Conservation (phyloP, 2,888 invertebrate species). For the Tenthredo amoena region DNA sequence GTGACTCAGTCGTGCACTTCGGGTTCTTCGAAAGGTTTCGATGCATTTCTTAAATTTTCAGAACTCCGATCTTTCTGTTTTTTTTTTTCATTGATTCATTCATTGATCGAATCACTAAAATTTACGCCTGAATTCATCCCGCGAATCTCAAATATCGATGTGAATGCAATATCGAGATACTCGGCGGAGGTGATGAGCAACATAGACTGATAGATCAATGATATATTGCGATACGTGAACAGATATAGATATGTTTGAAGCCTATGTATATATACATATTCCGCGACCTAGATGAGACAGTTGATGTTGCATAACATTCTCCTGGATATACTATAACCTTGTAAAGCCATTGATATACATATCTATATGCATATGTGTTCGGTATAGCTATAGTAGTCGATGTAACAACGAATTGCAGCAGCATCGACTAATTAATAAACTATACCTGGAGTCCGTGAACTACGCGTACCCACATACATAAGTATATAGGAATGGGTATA, state of each 20-base stretch:
- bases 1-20: no score
- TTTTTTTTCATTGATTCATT: no score
- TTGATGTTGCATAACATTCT: constrained; percentile 47
- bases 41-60: no score
- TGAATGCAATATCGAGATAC: not conserved
- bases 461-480: not conserved
- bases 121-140: no score
- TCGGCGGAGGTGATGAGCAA: not conserved
- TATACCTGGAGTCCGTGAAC: not conserved
- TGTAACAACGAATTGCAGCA: not conserved
- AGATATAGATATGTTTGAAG: not conserved
- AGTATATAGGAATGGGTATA: not conserved
- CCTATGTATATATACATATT: not conserved
- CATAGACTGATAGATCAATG: not conserved
- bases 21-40: no score
- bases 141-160: no score
- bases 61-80: no score
- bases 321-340: constrained; percentile 32
- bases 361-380: not conserved
- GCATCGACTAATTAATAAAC: not conserved
- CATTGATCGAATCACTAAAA: no score
- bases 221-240: not conserved
- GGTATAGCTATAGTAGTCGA: not conserved
- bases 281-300: constrained; percentile 41
- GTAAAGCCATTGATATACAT: not conserved